These are phyloP conservation scores for Illadopsis cleaveri DNA, from an alignment of 2,113 vertebrate species.

Conservation along the genomic window DNA sequence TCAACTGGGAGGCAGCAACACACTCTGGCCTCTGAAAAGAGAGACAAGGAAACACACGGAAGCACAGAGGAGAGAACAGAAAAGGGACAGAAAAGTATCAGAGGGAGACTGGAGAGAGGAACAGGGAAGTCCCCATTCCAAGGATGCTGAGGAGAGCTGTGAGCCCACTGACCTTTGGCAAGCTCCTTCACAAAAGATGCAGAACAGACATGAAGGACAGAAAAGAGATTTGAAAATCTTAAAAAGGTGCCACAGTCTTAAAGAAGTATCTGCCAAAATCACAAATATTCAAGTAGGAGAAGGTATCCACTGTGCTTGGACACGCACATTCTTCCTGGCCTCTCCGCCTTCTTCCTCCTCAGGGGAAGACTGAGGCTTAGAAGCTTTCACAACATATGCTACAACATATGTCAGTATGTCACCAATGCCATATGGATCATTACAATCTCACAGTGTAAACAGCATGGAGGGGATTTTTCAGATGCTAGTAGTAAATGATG, in stretches of 20 bases:
- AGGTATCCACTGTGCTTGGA: fast-evolving
- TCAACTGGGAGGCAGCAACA: neutral
- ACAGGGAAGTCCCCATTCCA: neutral
- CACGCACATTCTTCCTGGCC: fast-evolving
- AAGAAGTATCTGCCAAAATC: neutral
- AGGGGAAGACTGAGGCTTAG: neutral
- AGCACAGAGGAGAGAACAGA: neutral
- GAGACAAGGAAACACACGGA: neutral
- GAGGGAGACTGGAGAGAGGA: neutral
- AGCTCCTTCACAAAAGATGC: neutral
- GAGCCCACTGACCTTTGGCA: neutral
- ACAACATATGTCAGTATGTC: neutral
- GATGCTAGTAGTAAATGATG: neutral
- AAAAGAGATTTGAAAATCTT: neutral
- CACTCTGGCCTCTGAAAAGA: neutral
- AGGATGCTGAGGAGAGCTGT: fast-evolving
- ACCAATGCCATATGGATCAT: neutral
- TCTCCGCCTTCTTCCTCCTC: neutral
- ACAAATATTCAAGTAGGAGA: neutral
- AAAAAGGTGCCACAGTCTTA: neutral
- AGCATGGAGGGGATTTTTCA: neutral
- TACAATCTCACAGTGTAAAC: neutral
- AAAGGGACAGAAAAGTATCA: neutral
- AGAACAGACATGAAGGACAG: neutral
- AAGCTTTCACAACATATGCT: neutral